Evolutionary conservation across 2,797 vertebrate species (phyloP), one percentile per base, ranked within the genome.

Genomic region (Enoplosus armatus): DNA sequence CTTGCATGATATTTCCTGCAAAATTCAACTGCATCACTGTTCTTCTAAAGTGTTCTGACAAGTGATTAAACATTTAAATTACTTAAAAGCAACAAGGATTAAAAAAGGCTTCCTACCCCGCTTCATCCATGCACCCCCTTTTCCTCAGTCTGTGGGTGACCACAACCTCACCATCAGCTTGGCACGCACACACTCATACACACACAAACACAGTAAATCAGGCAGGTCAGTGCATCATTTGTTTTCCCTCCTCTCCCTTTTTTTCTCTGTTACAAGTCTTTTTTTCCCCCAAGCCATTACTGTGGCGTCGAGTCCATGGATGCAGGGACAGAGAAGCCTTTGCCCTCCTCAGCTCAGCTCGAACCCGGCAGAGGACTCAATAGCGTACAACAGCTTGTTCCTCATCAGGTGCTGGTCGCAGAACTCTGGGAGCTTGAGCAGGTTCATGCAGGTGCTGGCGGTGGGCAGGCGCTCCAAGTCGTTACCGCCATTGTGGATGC

Each of bases 361-460:
- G 73, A 99, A 99, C 74, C 98, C 98, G 5, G 98, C 97, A 0
- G 98, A 97, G 48, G 98, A 99, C 94, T 99, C 98, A 45, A 99
- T 97, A 90, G 98, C 98, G 9, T 99, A 99, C 29, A 99, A 96
- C 50, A 99, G 96, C 86, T 99, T 99, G 94, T 96, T 98, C 67
- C 96, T 97, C 97, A 99, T 97, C 76, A 97, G 95, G 11, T 97
- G 94, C 85, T 97, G 95, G 0, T 99, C 98, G 15, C 96, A 97
- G 92, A 99, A 99, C 91, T 99, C 98, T 0, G 98, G 98, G 48
- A 99, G 97, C 92, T 99, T 99, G 76, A 99, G 96, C 84, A 99
- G 96, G 95, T 99, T 99, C 98, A 99, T 99, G 95, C 98, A 99
- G 90, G 98, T 99, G 93, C 98, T 99, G 94, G 98, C 98, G 1